These are phyloP conservation scores for Phrixothrix hirtus DNA, from an alignment of 2,888 invertebrate genomes.

Conservation along the genomic window DNA sequence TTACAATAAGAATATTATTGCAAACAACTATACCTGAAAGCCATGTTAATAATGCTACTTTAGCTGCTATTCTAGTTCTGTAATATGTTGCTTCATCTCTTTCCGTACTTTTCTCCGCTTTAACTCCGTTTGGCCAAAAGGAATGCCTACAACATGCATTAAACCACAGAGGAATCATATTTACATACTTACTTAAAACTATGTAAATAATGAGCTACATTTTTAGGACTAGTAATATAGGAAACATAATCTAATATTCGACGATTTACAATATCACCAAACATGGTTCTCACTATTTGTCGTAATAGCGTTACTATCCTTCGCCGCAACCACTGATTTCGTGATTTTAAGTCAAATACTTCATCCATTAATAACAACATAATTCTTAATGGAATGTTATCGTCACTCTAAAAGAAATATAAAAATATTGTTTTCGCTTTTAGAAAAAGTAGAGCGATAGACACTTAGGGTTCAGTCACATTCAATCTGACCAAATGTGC, in stretches of 20 bases:
- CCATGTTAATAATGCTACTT: constrained; percentile 80
- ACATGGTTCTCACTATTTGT: constrained; percentile 78
- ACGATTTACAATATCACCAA: constrained; percentile 82
- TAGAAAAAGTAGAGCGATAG: too few relatives aligned
- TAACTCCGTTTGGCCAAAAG: constrained; percentile 64
- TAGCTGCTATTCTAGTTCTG: constrained; percentile 82
- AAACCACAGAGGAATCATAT: constrained; percentile 18
- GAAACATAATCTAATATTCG: constrained; percentile 88
- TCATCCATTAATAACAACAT: constrained; percentile 81
- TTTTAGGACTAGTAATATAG: constrained; percentile 82
- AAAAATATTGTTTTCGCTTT: not conserved
- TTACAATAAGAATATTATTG: not conserved
- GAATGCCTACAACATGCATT: constrained; percentile 57
- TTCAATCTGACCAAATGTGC: too few relatives aligned
- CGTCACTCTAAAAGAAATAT: constrained; percentile 62
- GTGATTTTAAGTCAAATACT: constrained; percentile 79
- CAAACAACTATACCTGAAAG: constrained; percentile 66
- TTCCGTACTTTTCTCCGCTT: constrained; percentile 49
- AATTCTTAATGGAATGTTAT: constrained; percentile 81
- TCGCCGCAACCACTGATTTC: constrained; percentile 80
- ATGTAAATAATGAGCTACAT: constrained; percentile 84
- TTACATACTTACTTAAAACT: constrained; percentile 72
- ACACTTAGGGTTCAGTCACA: too few relatives aligned
- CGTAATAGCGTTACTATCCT: constrained; percentile 74
- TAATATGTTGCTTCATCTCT: constrained; percentile 58